Evolutionary conservation across 2,888 invertebrate genomes (phyloP).

Genomic region (Mesorhabditis spiculigera): DNA sequence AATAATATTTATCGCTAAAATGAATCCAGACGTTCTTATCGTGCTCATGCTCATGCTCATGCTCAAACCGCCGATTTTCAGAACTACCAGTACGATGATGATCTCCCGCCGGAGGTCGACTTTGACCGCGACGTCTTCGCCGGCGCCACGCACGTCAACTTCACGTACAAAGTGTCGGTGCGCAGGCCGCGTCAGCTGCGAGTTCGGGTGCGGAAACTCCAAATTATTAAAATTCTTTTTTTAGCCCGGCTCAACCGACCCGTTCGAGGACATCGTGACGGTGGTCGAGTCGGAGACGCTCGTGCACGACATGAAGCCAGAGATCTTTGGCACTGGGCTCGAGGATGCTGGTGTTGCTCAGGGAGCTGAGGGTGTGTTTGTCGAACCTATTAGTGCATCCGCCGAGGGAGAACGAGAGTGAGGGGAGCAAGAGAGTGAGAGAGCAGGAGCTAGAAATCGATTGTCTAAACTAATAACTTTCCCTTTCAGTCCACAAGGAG

Average conservation of each 20-base stretch:
- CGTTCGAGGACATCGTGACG: slow-evolving; percentile 31
- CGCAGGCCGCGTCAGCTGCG: slow-evolving; percentile 38
- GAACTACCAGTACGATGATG: slow-evolving; percentile 47
- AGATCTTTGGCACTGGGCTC: slow-evolving; percentile 21
- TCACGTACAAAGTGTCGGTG: slow-evolving; percentile 31
- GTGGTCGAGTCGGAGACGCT: slow-evolving; percentile 39
- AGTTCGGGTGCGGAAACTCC: slow-evolving; percentile 8
- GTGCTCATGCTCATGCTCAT: neutral
- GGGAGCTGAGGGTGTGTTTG: too few species aligned
- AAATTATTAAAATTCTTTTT: slow-evolving; percentile 2
- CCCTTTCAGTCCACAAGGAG: neutral
- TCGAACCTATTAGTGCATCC: too few species aligned
- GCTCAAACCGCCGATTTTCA: slow-evolving; percentile 14
- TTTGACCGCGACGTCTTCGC: slow-evolving; percentile 51
- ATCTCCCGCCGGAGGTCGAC: slow-evolving; percentile 48
- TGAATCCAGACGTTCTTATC: neutral
- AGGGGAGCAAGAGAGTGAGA: slow-evolving; percentile 7
- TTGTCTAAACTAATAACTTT: too few species aligned
- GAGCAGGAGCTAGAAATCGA: slow-evolving; percentile 11
- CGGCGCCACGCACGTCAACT: slow-evolving; percentile 36
- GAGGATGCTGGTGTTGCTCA: neutral
- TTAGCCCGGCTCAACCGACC: slow-evolving; percentile 12
- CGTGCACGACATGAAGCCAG: slow-evolving; percentile 37
- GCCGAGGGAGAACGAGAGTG: neutral
- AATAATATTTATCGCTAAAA: neutral